Conservation (phyloP, 2,888 invertebrate genomes). For the Poecilobothrus nobilitatus region DNA sequence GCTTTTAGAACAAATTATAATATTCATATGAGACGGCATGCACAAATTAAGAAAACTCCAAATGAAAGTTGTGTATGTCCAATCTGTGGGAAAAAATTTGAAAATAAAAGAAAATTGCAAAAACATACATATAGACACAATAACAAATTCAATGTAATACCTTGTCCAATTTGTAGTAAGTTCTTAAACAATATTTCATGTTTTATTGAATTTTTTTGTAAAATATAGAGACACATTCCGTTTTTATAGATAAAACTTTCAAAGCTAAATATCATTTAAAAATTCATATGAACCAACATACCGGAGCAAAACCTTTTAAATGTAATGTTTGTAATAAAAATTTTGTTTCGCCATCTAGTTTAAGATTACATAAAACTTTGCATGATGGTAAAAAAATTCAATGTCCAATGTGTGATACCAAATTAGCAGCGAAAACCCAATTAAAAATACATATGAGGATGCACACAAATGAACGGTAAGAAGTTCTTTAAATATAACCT, state of each 20-base stretch:
- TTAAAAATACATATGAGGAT: slow-evolving; percentile 21
- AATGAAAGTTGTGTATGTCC: background rate
- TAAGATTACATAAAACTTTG: slow-evolving; percentile 23
- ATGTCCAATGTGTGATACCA: slow-evolving; percentile 22
- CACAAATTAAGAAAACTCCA: background rate
- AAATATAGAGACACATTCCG: no score
- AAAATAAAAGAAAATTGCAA: background rate
- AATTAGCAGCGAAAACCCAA: slow-evolving; percentile 22
- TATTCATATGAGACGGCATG: background rate
- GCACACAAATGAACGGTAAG: slow-evolving; percentile 17
- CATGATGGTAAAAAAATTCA: slow-evolving; percentile 22
- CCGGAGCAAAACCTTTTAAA: slow-evolving; percentile 23
- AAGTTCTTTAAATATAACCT: background rate
- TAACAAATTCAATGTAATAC: background rate
- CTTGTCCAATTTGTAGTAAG: background rate
- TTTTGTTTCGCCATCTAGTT: slow-evolving; percentile 23
- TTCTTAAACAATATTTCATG: background rate
- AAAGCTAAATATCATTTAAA: background rate
- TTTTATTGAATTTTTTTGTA: no score
- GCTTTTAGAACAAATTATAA: background rate
- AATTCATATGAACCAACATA: slow-evolving; percentile 23
- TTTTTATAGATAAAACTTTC: background rate
- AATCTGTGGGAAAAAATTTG: background rate
- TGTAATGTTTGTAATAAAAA: slow-evolving; percentile 22
- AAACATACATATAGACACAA: background rate